phyloP scores from a whole-genome alignment of 2,113 vertebrate species.

The Haliaeetus leucogaster region DNA sequence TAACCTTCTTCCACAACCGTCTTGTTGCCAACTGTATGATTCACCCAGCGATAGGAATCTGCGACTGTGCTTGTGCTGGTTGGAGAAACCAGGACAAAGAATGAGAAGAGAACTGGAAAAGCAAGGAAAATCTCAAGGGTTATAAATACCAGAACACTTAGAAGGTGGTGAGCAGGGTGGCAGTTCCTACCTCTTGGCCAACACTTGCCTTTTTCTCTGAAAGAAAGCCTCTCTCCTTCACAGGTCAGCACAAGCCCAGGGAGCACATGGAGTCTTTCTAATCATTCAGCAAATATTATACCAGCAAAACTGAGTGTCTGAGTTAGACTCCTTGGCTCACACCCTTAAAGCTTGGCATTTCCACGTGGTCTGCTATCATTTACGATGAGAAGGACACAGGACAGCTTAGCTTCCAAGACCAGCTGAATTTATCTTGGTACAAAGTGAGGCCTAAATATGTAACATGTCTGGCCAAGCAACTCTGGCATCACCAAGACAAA shows the following conservation, averaged over 20 bases:
- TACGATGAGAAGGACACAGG: not conserved
- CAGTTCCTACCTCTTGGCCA: not conserved
- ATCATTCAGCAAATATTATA: not conserved
- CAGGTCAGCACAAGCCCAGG: not conserved
- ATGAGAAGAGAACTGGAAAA: not conserved
- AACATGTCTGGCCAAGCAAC: not conserved
- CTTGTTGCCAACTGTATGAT: slow-evolving; percentile 83
- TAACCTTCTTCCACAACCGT: slow-evolving; percentile 90
- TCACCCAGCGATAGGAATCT: slow-evolving; percentile 87
- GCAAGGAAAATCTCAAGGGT: not conserved
- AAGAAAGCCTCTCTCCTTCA: not conserved
- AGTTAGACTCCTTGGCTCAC: not conserved
- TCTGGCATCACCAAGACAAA: not conserved
- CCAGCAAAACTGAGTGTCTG: not conserved
- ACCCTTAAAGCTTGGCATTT: not conserved
- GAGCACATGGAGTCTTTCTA: not conserved
- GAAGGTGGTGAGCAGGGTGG: not conserved
- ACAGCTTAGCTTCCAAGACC: not conserved
- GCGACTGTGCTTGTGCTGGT: slow-evolving; percentile 90
- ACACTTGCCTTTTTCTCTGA: not conserved
- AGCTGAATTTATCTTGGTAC: not conserved
- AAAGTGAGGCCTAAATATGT: not conserved
- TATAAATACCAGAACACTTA: not conserved
- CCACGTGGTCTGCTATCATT: not conserved
- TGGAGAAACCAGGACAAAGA: not conserved